phyloP scores from a whole-genome alignment of 2,888 invertebrate species.

The Stenoptilia bipunctidactyla region DNA sequence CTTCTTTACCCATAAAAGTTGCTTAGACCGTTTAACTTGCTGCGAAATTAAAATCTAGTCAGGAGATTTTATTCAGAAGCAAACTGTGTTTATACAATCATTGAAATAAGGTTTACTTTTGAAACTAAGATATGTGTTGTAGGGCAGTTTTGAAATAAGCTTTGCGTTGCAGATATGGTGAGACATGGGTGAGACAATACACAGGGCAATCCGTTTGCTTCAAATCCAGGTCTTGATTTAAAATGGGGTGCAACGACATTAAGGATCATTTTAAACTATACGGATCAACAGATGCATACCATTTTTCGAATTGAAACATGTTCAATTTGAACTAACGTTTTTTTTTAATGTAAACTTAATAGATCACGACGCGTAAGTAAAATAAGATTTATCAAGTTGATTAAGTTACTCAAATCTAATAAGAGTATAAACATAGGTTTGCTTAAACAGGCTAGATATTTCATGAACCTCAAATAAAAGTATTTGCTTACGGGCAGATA shows the following conservation, averaged over 20 bases:
- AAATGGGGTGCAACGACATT: conserved; percentile 64
- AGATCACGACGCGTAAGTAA: too few relatives aligned
- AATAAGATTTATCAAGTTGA: too few relatives aligned
- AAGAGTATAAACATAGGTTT: too few relatives aligned
- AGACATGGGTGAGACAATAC: conserved; percentile 64
- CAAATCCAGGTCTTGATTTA: conserved; percentile 57
- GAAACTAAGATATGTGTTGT: conserved; percentile 11
- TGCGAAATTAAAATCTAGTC: conserved; percentile 33
- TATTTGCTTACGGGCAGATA: too few relatives aligned
- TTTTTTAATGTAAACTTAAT: too few relatives aligned
- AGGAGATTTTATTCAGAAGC: not conserved
- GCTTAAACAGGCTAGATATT: too few relatives aligned
- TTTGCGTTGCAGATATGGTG: conserved; percentile 57
- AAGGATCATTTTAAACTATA: conserved; percentile 46
- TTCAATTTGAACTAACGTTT: too few relatives aligned
- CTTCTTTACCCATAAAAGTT: too few relatives aligned
- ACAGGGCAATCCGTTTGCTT: conserved; percentile 56
- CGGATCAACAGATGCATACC: conserved; percentile 40
- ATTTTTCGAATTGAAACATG: conserved; percentile 60
- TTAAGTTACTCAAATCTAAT: too few relatives aligned
- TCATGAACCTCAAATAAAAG: too few relatives aligned
- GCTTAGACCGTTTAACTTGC: not conserved
- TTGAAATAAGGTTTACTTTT: conserved; percentile 17
- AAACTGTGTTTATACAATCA: conserved; percentile 11
- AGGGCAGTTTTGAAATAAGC: conserved; percentile 26